Percentiles rank a stretch among this genome's conserved stretches.
These are phyloP conservation scores for Calliscelio sp. DNA, from an alignment of 2,888 invertebrate genomes.

Conservation along the genomic window DNA sequence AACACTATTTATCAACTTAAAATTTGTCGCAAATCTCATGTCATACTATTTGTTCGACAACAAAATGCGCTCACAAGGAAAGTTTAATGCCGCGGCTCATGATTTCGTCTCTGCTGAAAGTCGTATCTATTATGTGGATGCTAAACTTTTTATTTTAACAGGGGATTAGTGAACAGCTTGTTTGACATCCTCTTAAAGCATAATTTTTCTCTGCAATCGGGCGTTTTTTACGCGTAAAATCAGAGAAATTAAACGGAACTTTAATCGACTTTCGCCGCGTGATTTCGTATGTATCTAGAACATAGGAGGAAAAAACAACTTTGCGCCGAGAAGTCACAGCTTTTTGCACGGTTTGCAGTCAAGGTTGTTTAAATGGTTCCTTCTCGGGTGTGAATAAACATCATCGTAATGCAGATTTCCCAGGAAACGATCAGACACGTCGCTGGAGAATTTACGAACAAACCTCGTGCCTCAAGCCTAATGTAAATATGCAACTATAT, in stretches of 20 bases:
- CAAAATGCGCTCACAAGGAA: too few species aligned
- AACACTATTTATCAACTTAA: conserved; percentile 1
- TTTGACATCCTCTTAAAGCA: conserved; percentile 42
- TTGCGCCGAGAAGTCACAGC: conserved; percentile 50
- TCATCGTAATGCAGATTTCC: conserved; percentile 53
- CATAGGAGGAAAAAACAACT: conserved; percentile 51
- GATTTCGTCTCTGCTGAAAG: neutral
- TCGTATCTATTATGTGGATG: too few species aligned
- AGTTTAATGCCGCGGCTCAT: neutral
- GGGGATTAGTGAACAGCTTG: conserved; percentile 10
- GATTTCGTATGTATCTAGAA: conserved; percentile 55
- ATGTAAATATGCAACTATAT: conserved; percentile 41
- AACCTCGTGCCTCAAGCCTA: conserved; percentile 43
- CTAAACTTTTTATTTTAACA: neutral
- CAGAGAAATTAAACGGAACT: conserved; percentile 49
- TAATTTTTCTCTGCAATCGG: conserved; percentile 43
- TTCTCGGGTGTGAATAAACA: conserved; percentile 59
- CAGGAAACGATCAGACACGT: conserved; percentile 43
- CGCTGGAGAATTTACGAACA: conserved; percentile 61
- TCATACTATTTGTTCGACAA: neutral
- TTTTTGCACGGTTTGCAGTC: conserved; percentile 57
- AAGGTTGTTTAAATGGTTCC: conserved; percentile 58
- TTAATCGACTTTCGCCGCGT: conserved; percentile 52
- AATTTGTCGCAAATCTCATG: too few species aligned
- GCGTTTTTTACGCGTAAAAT: conserved; percentile 40